phyloP scores from a whole-genome alignment of 2,113 vertebrate species.

The Eolophus roseicapilla region DNA sequence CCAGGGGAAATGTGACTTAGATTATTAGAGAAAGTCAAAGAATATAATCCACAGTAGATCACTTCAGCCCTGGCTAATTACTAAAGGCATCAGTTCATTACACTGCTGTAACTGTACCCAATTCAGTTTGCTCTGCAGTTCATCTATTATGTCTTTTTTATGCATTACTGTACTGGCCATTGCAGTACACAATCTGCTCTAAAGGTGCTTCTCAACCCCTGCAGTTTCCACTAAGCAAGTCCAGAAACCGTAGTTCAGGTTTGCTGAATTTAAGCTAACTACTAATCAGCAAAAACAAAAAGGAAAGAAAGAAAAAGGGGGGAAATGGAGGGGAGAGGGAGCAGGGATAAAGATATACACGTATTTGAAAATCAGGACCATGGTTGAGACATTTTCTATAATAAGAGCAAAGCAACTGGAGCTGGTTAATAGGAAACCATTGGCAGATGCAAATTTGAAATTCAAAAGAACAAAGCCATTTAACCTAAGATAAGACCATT shows the following conservation, averaged over 20 bases:
- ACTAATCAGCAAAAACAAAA: neutral
- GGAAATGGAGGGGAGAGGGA: rapidly evolving
- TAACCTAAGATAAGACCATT: neutral
- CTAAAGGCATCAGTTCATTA: slow-evolving; percentile 65
- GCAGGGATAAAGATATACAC: neutral
- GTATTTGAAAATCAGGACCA: neutral
- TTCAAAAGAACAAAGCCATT: slow-evolving; percentile 34
- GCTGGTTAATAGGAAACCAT: neutral
- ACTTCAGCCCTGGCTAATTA: slow-evolving; percentile 57
- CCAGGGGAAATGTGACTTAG: slow-evolving; percentile 54
- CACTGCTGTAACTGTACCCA: slow-evolving; percentile 40
- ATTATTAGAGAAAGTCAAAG: slow-evolving; percentile 58
- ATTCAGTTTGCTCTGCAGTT: slow-evolving; percentile 63
- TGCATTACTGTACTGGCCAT: neutral
- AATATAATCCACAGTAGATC: slow-evolving; percentile 64
- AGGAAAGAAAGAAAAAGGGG: rapidly evolving
- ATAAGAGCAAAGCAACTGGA: neutral
- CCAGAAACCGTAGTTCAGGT: neutral
- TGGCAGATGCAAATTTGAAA: slow-evolving; percentile 22
- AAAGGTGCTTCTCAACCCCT: neutral
- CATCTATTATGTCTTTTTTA: slow-evolving; percentile 37
- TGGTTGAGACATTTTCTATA: neutral
- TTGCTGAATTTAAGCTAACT: neutral
- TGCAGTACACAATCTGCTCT: neutral
- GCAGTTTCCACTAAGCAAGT: neutral